Conservation (phyloP, 2,888 invertebrate species). For the Chelonus formosanus region DNA sequence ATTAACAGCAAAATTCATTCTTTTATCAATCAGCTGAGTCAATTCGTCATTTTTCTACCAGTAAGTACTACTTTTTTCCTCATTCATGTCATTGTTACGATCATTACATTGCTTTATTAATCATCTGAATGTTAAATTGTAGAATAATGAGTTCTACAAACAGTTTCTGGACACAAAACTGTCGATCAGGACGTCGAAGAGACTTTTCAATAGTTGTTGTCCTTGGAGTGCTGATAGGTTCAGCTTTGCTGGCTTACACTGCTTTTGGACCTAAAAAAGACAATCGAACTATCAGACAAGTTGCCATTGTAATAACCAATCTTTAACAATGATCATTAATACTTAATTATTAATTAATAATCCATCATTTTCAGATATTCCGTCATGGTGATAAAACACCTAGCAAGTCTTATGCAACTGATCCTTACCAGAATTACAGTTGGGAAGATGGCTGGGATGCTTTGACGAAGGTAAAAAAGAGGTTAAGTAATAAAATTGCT, state of each 20-base stretch:
- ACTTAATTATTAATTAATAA: neutral
- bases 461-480: constrained; percentile 74
- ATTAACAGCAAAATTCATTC: no score
- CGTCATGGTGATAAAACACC: constrained; percentile 88
- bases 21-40: no score
- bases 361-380: constrained; percentile 70
- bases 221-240: constrained; percentile 48
- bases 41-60: no score
- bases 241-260: constrained; percentile 50
- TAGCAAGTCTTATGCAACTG: constrained; percentile 77
- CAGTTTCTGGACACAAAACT: constrained; percentile 40
- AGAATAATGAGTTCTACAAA: constrained; percentile 46
- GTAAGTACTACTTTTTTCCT: no score
- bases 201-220: constrained; percentile 46
- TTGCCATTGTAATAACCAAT: constrained; percentile 52
- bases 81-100: no score
- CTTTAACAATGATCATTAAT: neutral
- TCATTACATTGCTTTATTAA: no score
- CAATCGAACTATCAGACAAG: constrained; percentile 44
- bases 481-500: no score
- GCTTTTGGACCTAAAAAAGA: constrained; percentile 43
- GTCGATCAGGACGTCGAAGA: constrained; percentile 44
- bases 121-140: neutral
- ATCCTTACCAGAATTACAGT: constrained; percentile 77
- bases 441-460: constrained; percentile 88